Conservation (phyloP, 2,888 invertebrate species). For the Horisme vitalbata region DNA sequence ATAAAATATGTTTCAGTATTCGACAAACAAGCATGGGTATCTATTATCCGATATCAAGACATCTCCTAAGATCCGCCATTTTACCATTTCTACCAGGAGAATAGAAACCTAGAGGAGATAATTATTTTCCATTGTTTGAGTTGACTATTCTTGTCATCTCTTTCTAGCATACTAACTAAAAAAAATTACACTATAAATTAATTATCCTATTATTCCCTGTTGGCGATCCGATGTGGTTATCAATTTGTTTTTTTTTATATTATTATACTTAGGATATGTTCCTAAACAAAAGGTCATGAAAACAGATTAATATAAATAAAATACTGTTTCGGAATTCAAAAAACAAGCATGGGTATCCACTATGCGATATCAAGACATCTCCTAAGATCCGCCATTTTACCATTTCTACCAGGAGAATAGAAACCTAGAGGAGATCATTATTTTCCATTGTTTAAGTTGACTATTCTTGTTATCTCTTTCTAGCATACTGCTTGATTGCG, state of each 20-base stretch:
- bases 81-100: constrained; percentile 55
- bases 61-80: constrained; percentile 63
- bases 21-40: background rate
- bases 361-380: no score
- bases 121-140: constrained; percentile 40
- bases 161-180: no score
- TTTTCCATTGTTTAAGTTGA: constrained; percentile 34
- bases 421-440: constrained; percentile 42
- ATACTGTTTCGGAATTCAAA: no score
- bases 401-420: constrained; percentile 54
- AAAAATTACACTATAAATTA: no score
- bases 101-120: constrained; percentile 43
- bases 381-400: constrained; percentile 66
- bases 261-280: no score
- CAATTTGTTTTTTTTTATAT: no score
- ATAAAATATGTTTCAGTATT: no score
- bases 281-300: no score
- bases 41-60: no score
- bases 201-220: no score
- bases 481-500: constrained; percentile 18
- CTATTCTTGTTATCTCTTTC: background rate
- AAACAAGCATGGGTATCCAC: background rate
- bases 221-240: no score
- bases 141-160: background rate
- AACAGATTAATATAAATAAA: no score